Percentiles rank a stretch among this genome's conserved stretches.
Evolutionary conservation across 1,140 invertebrate species (phyloP).

Genomic region (Lanistes nyassanus): DNA sequence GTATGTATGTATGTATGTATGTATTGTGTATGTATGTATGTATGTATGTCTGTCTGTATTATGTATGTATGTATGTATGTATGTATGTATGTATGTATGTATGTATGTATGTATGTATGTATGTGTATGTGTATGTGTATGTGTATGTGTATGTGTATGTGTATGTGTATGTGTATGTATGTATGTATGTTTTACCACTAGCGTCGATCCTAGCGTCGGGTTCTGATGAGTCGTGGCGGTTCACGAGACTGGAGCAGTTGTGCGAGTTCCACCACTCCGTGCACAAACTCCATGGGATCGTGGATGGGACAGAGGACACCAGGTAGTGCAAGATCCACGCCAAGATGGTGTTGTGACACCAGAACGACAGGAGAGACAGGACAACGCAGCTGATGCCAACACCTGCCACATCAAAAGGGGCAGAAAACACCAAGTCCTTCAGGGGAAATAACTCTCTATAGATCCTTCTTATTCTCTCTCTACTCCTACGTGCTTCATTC

Average conservation of each 20-base stretch:
- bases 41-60: too few relatives aligned
- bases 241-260: neutral
- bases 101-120: constrained; percentile 5
- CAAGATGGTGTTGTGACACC: constrained; percentile 90
- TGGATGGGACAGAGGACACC: constrained; percentile 67
- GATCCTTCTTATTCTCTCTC: too few relatives aligned
- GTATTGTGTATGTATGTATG: too few relatives aligned
- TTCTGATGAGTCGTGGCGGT: neutral
- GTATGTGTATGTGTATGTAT: neutral
- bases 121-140: constrained; percentile 6
- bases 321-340: constrained; percentile 94
- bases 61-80: neutral
- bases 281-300: constrained; percentile 82
- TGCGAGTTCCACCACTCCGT: constrained; percentile 62
- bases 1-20: too few relatives aligned
- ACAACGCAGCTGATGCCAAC: neutral
- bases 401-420: too few relatives aligned
- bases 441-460: too few relatives aligned
- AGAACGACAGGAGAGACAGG: constrained; percentile 13
- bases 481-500: too few relatives aligned
- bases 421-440: too few relatives aligned
- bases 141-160: constrained; percentile 1
- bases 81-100: neutral
- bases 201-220: too few relatives aligned
- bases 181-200: neutral